phyloP scores from a whole-genome alignment of 2,797 vertebrate species.

The Meriones psammophilus region DNA sequence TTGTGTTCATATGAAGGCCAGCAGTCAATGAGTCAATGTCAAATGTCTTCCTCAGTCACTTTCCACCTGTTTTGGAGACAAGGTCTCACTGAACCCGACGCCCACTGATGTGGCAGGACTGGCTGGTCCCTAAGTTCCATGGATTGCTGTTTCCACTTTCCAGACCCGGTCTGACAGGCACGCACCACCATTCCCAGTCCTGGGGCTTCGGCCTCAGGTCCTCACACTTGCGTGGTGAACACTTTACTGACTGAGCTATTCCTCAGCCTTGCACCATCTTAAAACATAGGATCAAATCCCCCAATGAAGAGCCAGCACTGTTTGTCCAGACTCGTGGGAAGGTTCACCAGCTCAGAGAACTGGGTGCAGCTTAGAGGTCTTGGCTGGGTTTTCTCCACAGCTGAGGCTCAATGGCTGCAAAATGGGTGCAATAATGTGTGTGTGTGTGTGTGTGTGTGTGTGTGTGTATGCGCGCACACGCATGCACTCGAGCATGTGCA shows the following conservation, averaged over 20 bases:
- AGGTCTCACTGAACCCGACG: background rate
- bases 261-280: background rate
- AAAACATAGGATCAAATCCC: background rate
- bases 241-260: background rate
- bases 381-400: background rate
- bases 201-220: background rate
- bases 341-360: rapidly evolving
- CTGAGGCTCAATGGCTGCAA: background rate
- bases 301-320: background rate
- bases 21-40: background rate
- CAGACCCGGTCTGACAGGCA: background rate
- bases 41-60: background rate
- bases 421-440: rapidly evolving
- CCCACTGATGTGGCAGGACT: background rate
- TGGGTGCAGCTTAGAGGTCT: rapidly evolving
- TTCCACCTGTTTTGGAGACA: background rate
- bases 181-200: background rate
- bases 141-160: background rate
- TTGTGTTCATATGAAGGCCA: background rate
- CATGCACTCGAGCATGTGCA: rapidly evolving
- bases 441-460: rapidly evolving
- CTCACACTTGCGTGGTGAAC: background rate
- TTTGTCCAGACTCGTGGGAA: rapidly evolving
- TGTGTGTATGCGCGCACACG: rapidly evolving
- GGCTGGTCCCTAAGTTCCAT: background rate